phyloP scores from a whole-genome alignment of 2,888 invertebrate species.

The Gymnocheta viridis region DNA sequence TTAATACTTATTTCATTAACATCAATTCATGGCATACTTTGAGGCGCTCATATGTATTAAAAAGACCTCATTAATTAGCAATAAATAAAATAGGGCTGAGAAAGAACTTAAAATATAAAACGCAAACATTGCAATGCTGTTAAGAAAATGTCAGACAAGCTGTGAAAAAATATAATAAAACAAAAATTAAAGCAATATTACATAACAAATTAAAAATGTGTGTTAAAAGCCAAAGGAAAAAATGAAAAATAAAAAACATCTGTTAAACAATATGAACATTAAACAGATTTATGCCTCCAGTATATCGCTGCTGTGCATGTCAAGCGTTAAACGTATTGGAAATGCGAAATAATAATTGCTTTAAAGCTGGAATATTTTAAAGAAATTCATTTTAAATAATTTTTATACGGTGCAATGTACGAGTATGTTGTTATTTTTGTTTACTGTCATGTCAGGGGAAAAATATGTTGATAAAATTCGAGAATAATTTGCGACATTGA shows the following conservation, averaged over 20 bases:
- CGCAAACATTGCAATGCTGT: not conserved
- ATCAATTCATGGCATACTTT: constrained; percentile 7
- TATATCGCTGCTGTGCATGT: not conserved
- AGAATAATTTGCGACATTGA: too few relatives aligned
- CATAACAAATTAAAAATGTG: not conserved
- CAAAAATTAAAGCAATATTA: not conserved
- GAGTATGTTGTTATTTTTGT: too few relatives aligned
- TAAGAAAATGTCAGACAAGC: not conserved
- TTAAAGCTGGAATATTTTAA: not conserved
- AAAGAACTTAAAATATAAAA: not conserved
- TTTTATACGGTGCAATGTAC: not conserved
- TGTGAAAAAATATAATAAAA: not conserved
- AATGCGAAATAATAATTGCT: not conserved
- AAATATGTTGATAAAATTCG: not conserved
- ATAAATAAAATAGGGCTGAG: not conserved
- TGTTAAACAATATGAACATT: not conserved
- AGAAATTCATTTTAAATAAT: not conserved
- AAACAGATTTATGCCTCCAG: not conserved
- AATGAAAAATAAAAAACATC: too few relatives aligned
- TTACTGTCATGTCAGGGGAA: too few relatives aligned
- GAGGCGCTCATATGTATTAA: not conserved
- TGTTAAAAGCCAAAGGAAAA: not conserved
- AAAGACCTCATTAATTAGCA: not conserved
- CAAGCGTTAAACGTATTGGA: not conserved
- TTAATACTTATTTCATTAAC: not conserved